Conservation (phyloP, 1,140 invertebrate genomes). For the Conopomorpha cramerella region DNA sequence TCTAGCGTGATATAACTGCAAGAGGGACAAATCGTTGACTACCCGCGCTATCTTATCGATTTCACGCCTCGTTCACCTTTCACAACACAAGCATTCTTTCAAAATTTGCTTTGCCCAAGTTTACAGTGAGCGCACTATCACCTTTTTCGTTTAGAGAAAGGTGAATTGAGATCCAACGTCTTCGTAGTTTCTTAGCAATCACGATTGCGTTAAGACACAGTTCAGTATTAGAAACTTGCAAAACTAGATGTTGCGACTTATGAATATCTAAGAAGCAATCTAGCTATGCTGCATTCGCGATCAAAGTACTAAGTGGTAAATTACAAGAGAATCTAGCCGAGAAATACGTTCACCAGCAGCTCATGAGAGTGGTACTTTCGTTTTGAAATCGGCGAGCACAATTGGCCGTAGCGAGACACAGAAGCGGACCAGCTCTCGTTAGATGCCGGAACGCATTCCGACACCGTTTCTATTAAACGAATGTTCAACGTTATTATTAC, state of each 20-base stretch:
- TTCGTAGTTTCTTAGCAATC: slow-evolving; percentile 10
- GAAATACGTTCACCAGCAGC: slow-evolving; percentile 57
- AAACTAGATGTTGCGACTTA: slow-evolving; percentile 25
- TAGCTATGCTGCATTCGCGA: slow-evolving; percentile 23
- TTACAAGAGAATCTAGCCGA: slow-evolving; percentile 47
- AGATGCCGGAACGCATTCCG: slow-evolving; percentile 32
- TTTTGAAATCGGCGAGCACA: slow-evolving; percentile 57
- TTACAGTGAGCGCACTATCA: no score
- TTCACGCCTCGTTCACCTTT: slow-evolving; percentile 17
- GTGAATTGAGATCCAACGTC: slow-evolving; percentile 4
- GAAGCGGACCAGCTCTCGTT: slow-evolving; percentile 18
- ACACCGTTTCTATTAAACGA: slow-evolving; percentile 9
- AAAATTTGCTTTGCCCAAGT: not conserved
- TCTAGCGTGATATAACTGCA: slow-evolving; percentile 38
- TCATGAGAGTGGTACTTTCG: slow-evolving; percentile 57
- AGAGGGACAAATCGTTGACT: no score
- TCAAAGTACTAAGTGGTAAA: slow-evolving; percentile 29
- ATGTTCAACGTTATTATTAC: no score
- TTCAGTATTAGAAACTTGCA: slow-evolving; percentile 24
- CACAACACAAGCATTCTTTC: slow-evolving; percentile 6
- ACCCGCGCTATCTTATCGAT: no score
- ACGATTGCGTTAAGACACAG: no score
- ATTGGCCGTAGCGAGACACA: slow-evolving; percentile 49
- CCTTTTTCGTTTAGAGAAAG: slow-evolving; percentile 2
- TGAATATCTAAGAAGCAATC: slow-evolving; percentile 25